Percentiles rank a stretch among this genome's conserved stretches.
Conservation (phyloP, 2,888 invertebrate genomes). For the Spialia ferax region DNA sequence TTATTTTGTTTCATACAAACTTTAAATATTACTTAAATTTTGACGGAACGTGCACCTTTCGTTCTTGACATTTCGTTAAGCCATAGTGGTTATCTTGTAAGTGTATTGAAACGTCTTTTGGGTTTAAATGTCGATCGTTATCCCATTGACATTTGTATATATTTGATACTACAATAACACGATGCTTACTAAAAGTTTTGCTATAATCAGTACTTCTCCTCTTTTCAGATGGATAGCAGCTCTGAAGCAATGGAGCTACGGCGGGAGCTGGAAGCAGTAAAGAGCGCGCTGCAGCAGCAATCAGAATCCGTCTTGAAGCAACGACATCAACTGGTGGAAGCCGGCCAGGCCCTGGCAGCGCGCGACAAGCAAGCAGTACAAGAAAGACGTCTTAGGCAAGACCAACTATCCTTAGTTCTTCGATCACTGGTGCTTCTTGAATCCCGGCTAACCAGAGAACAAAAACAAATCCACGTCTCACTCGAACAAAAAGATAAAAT, state of each 20-base stretch:
- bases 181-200: slow-evolving; percentile 16
- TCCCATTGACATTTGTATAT: slow-evolving; percentile 50
- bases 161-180: slow-evolving; percentile 29
- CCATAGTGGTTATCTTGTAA: slow-evolving; percentile 51
- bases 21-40: slow-evolving; percentile 29
- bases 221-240: slow-evolving; percentile 90
- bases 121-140: slow-evolving; percentile 50
- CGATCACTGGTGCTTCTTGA: slow-evolving; percentile 91
- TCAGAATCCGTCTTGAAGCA: slow-evolving; percentile 88
- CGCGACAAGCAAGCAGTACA: slow-evolving; percentile 87
- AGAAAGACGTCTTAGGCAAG: slow-evolving; percentile 89
- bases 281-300: slow-evolving; percentile 88
- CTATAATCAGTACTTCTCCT: slow-evolving; percentile 26
- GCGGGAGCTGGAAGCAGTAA: slow-evolving; percentile 89
- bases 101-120: slow-evolving; percentile 49
- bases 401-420: slow-evolving; percentile 90
- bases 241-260: slow-evolving; percentile 86
- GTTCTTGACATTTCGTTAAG: slow-evolving; percentile 68
- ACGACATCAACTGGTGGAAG: slow-evolving; percentile 89
- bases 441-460: slow-evolving; percentile 90
- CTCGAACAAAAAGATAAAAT: slow-evolving; percentile 91
- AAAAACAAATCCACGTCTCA: slow-evolving; percentile 89
- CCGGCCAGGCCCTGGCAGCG: slow-evolving; percentile 86
- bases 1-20: slow-evolving; percentile 7
- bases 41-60: slow-evolving; percentile 58